These are phyloP conservation scores for Osmerus eperlanus DNA, from an alignment of 2,113 vertebrate genomes.

Conservation along the genomic window DNA sequence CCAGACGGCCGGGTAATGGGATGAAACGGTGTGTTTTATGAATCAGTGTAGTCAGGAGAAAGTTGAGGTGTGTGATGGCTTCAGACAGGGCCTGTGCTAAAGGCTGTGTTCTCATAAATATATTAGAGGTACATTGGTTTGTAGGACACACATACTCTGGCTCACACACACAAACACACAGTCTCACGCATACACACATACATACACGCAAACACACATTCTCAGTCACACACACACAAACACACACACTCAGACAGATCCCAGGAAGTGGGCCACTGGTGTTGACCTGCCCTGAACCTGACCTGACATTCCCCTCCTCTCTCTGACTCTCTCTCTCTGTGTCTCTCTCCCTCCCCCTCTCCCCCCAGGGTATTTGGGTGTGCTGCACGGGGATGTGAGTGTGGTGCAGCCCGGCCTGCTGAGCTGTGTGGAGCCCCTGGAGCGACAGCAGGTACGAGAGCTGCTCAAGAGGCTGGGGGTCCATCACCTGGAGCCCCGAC, in stretches of 20 bases:
- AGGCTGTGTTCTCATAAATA: slow-evolving; percentile 44
- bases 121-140: slow-evolving; percentile 44
- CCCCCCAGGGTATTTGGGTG: slow-evolving; percentile 51
- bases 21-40: background rate
- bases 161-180: too few species aligned
- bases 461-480: slow-evolving; percentile 70
- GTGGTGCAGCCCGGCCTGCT: slow-evolving; percentile 68
- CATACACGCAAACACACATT: background rate
- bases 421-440: slow-evolving; percentile 66
- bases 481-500: slow-evolving; percentile 71
- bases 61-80: slow-evolving; percentile 18
- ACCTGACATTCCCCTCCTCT: background rate
- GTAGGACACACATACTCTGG: slow-evolving; percentile 5
- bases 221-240: background rate
- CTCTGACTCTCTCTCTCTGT: background rate
- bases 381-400: slow-evolving; percentile 67
- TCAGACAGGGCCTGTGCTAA: slow-evolving; percentile 30
- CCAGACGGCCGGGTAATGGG: slow-evolving; percentile 28
- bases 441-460: slow-evolving; percentile 72
- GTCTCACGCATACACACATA: too few species aligned
- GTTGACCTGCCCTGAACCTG: background rate
- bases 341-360: background rate
- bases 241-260: slow-evolving; percentile 6
- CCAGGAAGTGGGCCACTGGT: slow-evolving; percentile 42
- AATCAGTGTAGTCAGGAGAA: slow-evolving; percentile 12